Percentiles rank a stretch among this genome's conserved stretches.
Conservation (phyloP, 2,113 vertebrate species). For the Mesitornis unicolor region DNA sequence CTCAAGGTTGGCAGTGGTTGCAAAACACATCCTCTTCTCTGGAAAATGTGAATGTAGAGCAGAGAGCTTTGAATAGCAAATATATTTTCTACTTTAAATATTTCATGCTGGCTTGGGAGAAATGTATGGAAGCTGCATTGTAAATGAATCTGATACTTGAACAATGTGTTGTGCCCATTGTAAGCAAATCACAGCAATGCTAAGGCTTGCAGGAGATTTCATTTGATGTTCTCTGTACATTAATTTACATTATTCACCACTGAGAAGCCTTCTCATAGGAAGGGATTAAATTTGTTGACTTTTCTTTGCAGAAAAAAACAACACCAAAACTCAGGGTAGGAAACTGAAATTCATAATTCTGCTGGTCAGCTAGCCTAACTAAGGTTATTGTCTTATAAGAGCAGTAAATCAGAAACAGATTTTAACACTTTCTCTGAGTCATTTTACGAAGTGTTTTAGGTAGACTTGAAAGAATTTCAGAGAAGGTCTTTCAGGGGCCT, state of each 20-base stretch:
- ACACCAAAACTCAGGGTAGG: not conserved
- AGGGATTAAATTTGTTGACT: not conserved
- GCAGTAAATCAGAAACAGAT: not conserved
- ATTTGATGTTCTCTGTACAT: not conserved
- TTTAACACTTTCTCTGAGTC: not conserved
- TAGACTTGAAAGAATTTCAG: not conserved
- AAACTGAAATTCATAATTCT: not conserved
- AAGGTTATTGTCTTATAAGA: not conserved
- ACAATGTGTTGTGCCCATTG: not conserved
- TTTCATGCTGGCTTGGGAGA: not conserved
- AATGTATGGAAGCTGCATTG: not conserved
- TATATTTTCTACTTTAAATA: not conserved
- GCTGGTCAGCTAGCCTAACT: not conserved
- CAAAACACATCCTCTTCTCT: not conserved
- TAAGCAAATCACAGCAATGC: not conserved
- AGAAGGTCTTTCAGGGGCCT: not conserved
- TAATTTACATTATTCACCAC: not conserved
- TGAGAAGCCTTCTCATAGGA: not conserved
- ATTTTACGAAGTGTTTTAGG: not conserved
- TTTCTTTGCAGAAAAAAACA: not conserved
- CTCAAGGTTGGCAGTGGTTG: not conserved
- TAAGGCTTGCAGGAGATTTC: not conserved
- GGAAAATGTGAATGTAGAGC: not conserved
- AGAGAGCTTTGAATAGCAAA: not conserved
- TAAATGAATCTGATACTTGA: not conserved